Evolutionary conservation across 2,113 vertebrate species (phyloP).

Genomic region (Platichthys flesus): DNA sequence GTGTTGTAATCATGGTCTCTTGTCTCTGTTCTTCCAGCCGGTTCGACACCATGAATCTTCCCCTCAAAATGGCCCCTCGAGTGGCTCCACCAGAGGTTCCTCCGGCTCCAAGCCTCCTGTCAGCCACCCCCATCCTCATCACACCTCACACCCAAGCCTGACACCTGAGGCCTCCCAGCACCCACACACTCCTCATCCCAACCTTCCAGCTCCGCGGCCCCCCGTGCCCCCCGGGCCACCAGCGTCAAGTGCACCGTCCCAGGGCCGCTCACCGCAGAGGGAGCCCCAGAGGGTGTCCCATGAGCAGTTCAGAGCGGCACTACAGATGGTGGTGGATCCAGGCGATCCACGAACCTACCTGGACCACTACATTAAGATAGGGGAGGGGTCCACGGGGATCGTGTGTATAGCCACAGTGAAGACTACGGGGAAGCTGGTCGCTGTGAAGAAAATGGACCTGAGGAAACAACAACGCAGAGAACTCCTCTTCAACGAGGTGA

Average conservation of each 20-base stretch:
- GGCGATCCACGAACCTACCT: constrained; percentile 91
- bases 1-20: not conserved
- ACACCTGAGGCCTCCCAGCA: constrained; percentile 71
- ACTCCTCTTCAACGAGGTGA: constrained; percentile 95
- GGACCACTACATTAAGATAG: constrained; percentile 97
- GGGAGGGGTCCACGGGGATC: constrained; percentile 93
- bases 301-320: constrained; percentile 92
- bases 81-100: constrained; percentile 38
- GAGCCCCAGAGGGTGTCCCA: constrained; percentile 94
- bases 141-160: constrained; percentile 79
- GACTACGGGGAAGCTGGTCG: constrained; percentile 90
- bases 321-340: constrained; percentile 94
- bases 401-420: constrained; percentile 94
- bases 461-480: constrained; percentile 94
- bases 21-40: constrained; percentile 46
- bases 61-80: constrained; percentile 84
- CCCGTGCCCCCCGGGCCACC: constrained; percentile 11
- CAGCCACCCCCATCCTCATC: constrained; percentile 75
- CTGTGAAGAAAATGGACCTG: constrained; percentile 97
- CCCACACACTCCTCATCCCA: constrained; percentile 77
- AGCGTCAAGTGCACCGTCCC: constrained; percentile 26
- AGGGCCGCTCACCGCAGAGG: constrained; percentile 84
- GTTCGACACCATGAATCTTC: constrained; percentile 76
- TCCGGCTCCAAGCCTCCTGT: constrained; percentile 64
- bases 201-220: constrained; percentile 65